phyloP scores from a whole-genome alignment of 37 sponge, comb jelly and placozoan genomes.

The Spongia lamella region DNA sequence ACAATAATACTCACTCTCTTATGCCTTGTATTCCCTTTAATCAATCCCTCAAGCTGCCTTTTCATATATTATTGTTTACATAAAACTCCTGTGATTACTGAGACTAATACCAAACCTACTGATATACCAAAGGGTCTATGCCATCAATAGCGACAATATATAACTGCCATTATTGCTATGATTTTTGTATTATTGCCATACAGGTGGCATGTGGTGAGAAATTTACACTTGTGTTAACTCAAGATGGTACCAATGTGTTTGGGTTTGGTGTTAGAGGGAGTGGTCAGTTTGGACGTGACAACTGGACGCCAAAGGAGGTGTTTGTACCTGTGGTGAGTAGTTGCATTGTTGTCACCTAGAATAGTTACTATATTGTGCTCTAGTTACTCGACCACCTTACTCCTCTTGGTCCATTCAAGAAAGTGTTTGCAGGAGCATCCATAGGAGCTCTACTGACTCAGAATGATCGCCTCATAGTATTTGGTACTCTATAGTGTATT shows the following conservation, averaged over 20 bases:
- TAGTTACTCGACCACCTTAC: conserved; percentile 42
- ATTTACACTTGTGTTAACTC: conserved; percentile 48
- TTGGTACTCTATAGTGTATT: too few species aligned
- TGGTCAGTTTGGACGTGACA: conserved; percentile 27
- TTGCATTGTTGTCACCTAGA: neutral
- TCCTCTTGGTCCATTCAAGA: conserved; percentile 51
- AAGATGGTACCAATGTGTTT: conserved; percentile 46
- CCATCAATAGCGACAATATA: too few species aligned
- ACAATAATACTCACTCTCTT: too few species aligned
- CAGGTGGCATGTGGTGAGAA: conserved; percentile 58
- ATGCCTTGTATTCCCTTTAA: too few species aligned
- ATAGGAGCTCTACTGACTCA: conserved; percentile 6
- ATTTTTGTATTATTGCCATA: neutral
- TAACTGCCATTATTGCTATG: too few species aligned
- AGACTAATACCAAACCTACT: too few species aligned
- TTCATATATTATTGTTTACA: too few species aligned
- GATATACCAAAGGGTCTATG: too few species aligned
- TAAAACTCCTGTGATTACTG: too few species aligned
- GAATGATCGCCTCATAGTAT: neutral
- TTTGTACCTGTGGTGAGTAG: neutral
- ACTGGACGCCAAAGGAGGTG: neutral
- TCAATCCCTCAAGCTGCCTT: too few species aligned
- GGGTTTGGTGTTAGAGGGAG: conserved; percentile 47
- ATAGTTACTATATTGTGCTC: neutral
- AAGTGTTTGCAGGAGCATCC: conserved; percentile 43